Evolutionary conservation across 1,140 invertebrate genomes (phyloP).

Genomic region (Pygmarrhopalites habei): DNA sequence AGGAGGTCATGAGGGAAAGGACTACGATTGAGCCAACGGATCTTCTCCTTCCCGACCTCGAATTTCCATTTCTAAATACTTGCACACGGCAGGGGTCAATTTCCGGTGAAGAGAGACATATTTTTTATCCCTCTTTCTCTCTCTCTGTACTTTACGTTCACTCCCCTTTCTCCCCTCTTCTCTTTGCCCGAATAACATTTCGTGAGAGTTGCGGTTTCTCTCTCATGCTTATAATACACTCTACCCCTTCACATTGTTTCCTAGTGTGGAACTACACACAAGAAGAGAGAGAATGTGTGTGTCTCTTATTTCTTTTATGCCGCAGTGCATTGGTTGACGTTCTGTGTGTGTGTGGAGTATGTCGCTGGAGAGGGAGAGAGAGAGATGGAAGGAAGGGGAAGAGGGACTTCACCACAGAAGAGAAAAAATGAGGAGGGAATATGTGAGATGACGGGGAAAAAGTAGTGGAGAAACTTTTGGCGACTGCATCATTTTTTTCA

Average conservation of each 20-base stretch:
- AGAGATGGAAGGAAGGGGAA: background rate
- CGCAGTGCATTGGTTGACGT: too few relatives aligned
- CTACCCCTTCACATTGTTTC: too few relatives aligned
- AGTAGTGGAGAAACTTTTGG: constrained; percentile 24
- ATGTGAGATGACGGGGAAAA: constrained; percentile 33
- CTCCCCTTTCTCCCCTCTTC: background rate
- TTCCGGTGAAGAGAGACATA: constrained; percentile 29
- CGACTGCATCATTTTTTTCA: constrained; percentile 22
- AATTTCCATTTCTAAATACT: constrained; percentile 40
- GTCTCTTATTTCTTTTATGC: too few relatives aligned
- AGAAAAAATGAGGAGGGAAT: constrained; percentile 30
- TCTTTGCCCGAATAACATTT: background rate
- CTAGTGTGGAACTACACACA: too few relatives aligned
- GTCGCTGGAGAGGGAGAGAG: background rate
- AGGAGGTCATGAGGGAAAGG: constrained; percentile 29
- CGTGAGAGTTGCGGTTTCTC: too few relatives aligned
- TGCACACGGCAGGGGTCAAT: constrained; percentile 33
- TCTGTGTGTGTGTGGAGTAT: too few relatives aligned
- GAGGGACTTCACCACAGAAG: too few relatives aligned
- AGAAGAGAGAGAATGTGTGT: too few relatives aligned
- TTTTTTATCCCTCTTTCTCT: constrained; percentile 28
- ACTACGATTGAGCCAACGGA: constrained; percentile 22
- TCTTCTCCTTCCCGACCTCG: constrained; percentile 19
- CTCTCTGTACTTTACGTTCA: too few relatives aligned
- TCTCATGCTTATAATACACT: too few relatives aligned